Evolutionary conservation across 2,113 vertebrate genomes (phyloP).

Genomic region (Callipepla squamata): DNA sequence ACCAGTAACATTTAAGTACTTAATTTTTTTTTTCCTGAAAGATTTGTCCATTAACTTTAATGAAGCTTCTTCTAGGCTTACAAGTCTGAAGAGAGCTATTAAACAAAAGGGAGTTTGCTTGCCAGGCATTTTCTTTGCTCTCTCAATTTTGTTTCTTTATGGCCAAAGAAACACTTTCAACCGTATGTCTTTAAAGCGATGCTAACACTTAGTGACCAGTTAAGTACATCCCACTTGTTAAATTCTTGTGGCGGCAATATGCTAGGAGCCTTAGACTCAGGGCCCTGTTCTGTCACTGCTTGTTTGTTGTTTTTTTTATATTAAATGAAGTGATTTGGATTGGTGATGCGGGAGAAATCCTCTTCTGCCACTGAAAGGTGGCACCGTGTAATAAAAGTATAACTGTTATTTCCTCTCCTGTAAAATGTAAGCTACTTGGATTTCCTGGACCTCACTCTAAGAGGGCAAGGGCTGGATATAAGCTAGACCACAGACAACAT

Average conservation of each 20-base stretch:
- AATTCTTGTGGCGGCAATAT: conserved; percentile 60
- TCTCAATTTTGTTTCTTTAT: conserved; percentile 43
- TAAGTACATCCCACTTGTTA: conserved; percentile 48
- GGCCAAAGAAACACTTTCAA: conserved; percentile 53
- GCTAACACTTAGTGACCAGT: conserved; percentile 61
- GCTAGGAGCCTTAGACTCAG: conserved; percentile 50
- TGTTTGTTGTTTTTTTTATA: conserved; percentile 24
- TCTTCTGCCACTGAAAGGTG: conserved; percentile 28
- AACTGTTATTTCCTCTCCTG: not conserved
- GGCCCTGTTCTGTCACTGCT: conserved; percentile 54
- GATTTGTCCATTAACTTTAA: conserved; percentile 79
- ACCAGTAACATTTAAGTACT: conserved; percentile 55
- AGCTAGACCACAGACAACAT: not conserved
- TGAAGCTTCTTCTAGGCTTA: conserved; percentile 68
- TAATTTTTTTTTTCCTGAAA: not conserved
- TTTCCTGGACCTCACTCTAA: not conserved
- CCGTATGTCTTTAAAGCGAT: conserved; percentile 51
- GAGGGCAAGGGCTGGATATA: not conserved
- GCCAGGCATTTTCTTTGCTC: conserved; percentile 56
- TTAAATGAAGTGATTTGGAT: conserved; percentile 32
- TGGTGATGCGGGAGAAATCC: conserved; percentile 32
- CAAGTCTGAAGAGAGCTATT: conserved; percentile 58
- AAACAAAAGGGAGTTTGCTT: conserved; percentile 60
- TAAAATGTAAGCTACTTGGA: not conserved
- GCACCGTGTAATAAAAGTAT: not conserved